These are phyloP conservation scores for Polypedilum pembai DNA, from an alignment of 1,140 invertebrate genomes.

Conservation along the genomic window DNA sequence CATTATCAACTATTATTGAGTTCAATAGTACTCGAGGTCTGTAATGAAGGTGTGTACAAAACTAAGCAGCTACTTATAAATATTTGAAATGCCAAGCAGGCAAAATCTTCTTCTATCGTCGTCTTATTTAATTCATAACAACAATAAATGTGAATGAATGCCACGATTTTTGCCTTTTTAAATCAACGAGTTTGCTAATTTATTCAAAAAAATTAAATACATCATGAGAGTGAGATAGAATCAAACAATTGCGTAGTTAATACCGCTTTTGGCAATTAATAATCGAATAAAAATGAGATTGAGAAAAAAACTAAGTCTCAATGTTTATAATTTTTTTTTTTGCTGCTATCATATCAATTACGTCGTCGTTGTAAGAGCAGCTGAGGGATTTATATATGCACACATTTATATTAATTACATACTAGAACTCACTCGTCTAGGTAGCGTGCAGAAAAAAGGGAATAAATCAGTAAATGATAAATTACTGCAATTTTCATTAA, in stretches of 20 bases:
- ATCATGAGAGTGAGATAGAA: background rate
- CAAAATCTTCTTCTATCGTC: too few relatives aligned
- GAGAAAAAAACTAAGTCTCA: background rate
- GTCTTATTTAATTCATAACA: too few relatives aligned
- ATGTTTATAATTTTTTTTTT: background rate
- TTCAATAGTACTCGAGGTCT: too few relatives aligned
- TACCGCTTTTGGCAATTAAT: constrained; percentile 10
- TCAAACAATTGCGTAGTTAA: constrained; percentile 5
- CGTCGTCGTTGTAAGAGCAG: background rate
- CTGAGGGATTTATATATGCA: background rate
- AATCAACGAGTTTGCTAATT: background rate
- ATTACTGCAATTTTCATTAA: background rate
- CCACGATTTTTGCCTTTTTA: background rate
- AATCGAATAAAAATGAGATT: background rate
- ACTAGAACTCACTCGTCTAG: background rate
- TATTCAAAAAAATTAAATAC: background rate
- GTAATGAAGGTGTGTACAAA: too few relatives aligned
- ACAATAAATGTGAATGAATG: background rate
- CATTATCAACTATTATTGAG: too few relatives aligned
- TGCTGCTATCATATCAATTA: background rate
- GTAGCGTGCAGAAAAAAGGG: background rate
- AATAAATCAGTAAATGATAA: background rate
- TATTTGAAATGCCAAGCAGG: too few relatives aligned
- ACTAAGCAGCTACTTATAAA: too few relatives aligned
- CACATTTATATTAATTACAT: background rate